These are phyloP conservation scores for Thecocarcelia acutangulata DNA, from an alignment of 2,888 invertebrate species.

Conservation along the genomic window DNA sequence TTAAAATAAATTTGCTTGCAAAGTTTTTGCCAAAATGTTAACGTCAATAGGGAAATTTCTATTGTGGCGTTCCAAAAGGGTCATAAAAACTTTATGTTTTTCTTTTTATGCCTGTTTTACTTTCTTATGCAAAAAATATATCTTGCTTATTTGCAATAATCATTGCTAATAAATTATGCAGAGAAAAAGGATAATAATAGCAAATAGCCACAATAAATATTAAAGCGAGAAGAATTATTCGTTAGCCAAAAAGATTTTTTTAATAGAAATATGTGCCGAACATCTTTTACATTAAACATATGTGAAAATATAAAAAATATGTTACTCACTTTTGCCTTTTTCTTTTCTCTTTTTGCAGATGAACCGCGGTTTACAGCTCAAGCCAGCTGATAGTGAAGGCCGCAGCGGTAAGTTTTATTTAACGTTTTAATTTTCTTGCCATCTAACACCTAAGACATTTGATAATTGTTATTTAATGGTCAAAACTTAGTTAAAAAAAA, in stretches of 20 bases:
- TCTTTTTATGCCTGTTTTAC: constrained; percentile 18
- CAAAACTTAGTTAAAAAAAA: constrained; percentile 10
- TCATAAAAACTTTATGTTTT: too few species aligned
- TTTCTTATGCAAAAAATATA: not conserved
- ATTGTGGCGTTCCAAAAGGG: constrained; percentile 28
- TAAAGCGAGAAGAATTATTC: constrained; percentile 33
- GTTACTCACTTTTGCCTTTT: constrained; percentile 24
- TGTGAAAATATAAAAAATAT: not conserved
- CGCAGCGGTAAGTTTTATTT: constrained; percentile 91
- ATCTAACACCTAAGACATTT: constrained; percentile 33
- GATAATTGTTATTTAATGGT: constrained; percentile 47
- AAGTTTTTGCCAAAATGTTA: too few species aligned
- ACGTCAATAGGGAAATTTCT: too few species aligned
- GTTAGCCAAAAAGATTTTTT: not conserved
- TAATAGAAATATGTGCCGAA: too few species aligned
- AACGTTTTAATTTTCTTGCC: constrained; percentile 23
- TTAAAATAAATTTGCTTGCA: too few species aligned
- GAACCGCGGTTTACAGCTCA: constrained; percentile 99
- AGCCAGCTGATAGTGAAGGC: constrained; percentile 99
- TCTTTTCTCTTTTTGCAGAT: constrained; percentile 91
- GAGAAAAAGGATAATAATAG: constrained; percentile 16
- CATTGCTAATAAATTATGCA: constrained; percentile 64
- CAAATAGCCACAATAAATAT: constrained; percentile 9
- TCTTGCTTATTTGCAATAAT: constrained; percentile 55
- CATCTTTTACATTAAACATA: too few species aligned